Base-by-base conservation (phyloP, 1,140 invertebrate species). In the Calycopis cecrops region DNA sequence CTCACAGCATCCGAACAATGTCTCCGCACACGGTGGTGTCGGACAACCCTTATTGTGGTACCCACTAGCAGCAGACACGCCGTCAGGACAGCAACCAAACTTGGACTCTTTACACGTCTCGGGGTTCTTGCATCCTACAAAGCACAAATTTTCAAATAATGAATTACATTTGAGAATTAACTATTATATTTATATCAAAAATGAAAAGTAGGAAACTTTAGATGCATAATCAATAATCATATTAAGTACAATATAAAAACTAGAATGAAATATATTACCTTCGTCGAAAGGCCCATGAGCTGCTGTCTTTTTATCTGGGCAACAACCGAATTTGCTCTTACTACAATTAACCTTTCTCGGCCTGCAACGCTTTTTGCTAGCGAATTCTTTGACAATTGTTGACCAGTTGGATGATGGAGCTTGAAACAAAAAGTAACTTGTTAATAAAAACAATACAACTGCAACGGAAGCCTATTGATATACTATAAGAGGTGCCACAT, bases 11-110 rank as follows among this genome's bases (percentile, higher is more conserved):
- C 94, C 94, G 64, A 94, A 96, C 14, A 96, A 85, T 0, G 94
- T 94, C 68, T 93, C 92, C 0, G 91, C 90, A 69, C 96, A 97
- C 10, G 91, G 89, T 3, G 91, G 86, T 11, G 91, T 80, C 3
- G 95, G 95, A 79, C 97, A 98, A 4, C 93, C 96, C 74, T 92
- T 88, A 17, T 91, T 87, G 12, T 94, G 90, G 0, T 89, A 85
- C 7, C 95, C 96, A 40, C 88, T 73, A 0, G 96, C 95, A 4
- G 94, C 90, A 0, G 97, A 97, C 0, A 97, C 92, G 1, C 92
- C 94, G 82, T 99, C 97, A 8, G 92, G 88, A 78, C 98, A 99
- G 85, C 97, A 99, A 4, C 96, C 96, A 71, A 91, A 94, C 69
- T 93, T 90, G 0, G 96, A 93, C 44, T 97, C 96, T 62, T 91